phyloP scores from a whole-genome alignment of 2,888 invertebrate genomes.

The Pediacus dermestoides region DNA sequence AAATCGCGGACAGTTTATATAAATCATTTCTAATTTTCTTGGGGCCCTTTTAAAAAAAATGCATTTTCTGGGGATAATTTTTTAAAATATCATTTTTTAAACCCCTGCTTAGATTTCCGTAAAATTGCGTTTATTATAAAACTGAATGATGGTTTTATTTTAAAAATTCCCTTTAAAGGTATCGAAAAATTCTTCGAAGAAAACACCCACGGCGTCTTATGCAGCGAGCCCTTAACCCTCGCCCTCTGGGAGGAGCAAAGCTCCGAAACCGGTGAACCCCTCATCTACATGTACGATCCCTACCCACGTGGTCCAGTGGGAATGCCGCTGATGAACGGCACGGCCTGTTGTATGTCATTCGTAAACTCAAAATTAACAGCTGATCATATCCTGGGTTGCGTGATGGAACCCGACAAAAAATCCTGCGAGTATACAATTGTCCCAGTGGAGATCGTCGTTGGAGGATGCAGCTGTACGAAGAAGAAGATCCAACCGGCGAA shows the following conservation, averaged over 20 bases:
- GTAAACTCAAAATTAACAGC: constrained; percentile 53
- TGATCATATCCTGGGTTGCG: constrained; percentile 54
- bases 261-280: constrained; percentile 51
- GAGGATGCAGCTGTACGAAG: constrained; percentile 21
- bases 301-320: constrained; percentile 49
- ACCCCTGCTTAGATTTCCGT: too few relatives aligned
- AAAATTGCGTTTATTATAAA: too few relatives aligned
- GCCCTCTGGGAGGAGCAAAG: constrained; percentile 54
- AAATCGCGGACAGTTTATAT: too few relatives aligned
- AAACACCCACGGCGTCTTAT: constrained; percentile 56
- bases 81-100: too few relatives aligned
- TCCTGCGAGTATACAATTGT: constrained; percentile 48
- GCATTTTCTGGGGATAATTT: too few relatives aligned
- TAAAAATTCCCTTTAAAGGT: constrained; percentile 29
- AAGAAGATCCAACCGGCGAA: constrained; percentile 24
- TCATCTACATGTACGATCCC: constrained; percentile 61
- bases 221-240: constrained; percentile 46
- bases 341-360: constrained; percentile 55
- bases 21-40: too few relatives aligned
- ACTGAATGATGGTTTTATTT: too few relatives aligned
- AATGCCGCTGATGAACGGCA: constrained; percentile 48
- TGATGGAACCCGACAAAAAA: constrained; percentile 46
- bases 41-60: too few relatives aligned
- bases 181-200: constrained; percentile 58
- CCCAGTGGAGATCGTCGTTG: constrained; percentile 44